These are phyloP conservation scores for Lycia hirtaria DNA, from an alignment of 2,888 invertebrate genomes.

Conservation along the genomic window DNA sequence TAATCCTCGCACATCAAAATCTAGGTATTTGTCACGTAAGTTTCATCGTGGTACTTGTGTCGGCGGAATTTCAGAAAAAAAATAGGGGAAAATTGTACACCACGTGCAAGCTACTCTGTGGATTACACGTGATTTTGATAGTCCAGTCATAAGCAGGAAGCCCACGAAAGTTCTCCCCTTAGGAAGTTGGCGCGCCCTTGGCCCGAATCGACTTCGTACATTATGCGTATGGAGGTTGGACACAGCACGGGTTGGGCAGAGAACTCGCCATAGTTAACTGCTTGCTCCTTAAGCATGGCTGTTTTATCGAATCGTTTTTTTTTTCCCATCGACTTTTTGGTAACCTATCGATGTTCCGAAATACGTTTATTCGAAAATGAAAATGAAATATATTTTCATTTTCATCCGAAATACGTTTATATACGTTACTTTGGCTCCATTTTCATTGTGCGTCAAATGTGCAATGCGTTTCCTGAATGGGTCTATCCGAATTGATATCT, in stretches of 20 bases:
- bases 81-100: too few relatives aligned
- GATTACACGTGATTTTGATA: too few relatives aligned
- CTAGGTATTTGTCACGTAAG: neutral
- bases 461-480: too few relatives aligned
- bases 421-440: too few relatives aligned
- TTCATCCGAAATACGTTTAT: too few relatives aligned
- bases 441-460: too few relatives aligned
- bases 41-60: neutral
- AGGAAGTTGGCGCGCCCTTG: constrained; percentile 13
- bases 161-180: constrained; percentile 12
- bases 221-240: constrained; percentile 2
- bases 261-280: neutral
- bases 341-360: too few relatives aligned
- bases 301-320: neutral
- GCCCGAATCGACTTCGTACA: constrained; percentile 14
- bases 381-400: too few relatives aligned
- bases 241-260: neutral
- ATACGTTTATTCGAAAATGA: too few relatives aligned
- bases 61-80: neutral
- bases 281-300: neutral
- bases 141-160: neutral
- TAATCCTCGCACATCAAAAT: neutral
- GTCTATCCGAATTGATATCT: too few relatives aligned
- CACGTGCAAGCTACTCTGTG: neutral
- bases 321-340: too few relatives aligned